phyloP scores from a whole-genome alignment of 2,113 vertebrate species.

The Grammomys dolichurus region DNA sequence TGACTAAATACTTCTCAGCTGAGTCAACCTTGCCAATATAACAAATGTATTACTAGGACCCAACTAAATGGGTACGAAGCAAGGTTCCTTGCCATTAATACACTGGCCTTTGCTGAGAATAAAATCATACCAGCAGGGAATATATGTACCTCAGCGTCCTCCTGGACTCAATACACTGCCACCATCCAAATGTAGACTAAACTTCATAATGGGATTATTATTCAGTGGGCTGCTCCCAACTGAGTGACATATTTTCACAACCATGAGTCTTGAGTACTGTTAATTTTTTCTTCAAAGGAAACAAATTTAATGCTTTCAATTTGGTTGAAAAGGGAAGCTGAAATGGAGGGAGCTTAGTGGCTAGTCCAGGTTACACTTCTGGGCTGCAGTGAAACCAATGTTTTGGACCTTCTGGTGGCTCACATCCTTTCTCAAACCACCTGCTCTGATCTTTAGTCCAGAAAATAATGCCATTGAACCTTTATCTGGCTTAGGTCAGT shows the following conservation, averaged over 20 bases:
- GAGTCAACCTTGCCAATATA: neutral
- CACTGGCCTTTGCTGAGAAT: constrained; percentile 3
- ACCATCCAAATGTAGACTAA: neutral
- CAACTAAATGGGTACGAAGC: neutral
- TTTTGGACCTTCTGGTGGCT: neutral
- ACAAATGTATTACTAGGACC: neutral
- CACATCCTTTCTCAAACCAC: neutral
- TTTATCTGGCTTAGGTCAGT: constrained; percentile 16
- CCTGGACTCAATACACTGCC: neutral
- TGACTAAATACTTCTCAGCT: constrained; percentile 50
- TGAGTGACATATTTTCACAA: neutral
- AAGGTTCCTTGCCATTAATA: neutral
- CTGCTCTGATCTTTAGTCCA: constrained; percentile 15
- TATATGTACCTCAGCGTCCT: neutral
- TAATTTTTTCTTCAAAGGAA: constrained; percentile 28
- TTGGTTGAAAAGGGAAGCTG: neutral
- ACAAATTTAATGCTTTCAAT: neutral
- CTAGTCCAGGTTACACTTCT: neutral
- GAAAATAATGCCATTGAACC: constrained; percentile 15
- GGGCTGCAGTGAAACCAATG: neutral
- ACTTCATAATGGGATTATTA: constrained; percentile 35
- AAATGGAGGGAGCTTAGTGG: neutral
- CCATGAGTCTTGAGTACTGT: neutral
- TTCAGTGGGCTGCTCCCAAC: neutral
- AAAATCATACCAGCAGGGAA: neutral